Evolutionary conservation across 2,797 vertebrate species (phyloP).

Genomic region (Microhierax caerulescens): DNA sequence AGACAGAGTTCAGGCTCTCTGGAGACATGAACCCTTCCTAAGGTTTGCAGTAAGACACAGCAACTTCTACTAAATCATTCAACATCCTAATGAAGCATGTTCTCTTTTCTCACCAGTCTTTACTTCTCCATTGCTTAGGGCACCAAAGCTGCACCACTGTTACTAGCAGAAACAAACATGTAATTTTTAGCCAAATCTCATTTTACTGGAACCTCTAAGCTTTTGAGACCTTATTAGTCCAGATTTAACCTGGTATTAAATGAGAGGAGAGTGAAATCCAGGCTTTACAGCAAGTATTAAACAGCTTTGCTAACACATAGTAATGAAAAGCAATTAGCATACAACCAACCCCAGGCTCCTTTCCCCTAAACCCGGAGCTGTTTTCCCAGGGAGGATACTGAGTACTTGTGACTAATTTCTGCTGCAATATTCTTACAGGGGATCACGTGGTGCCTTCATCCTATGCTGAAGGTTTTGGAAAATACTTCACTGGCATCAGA

Average conservation of each 20-base stretch:
- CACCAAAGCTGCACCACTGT: background rate
- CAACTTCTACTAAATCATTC: background rate
- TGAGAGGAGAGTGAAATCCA: constrained; percentile 37
- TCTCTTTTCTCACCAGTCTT: background rate
- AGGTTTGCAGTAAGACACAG: background rate
- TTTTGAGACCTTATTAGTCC: constrained; percentile 44
- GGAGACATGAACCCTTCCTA: background rate
- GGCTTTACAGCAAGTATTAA: constrained; percentile 28
- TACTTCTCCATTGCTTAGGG: background rate
- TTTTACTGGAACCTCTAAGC: constrained; percentile 60
- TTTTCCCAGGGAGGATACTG: constrained; percentile 30
- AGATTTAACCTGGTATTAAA: constrained; percentile 47
- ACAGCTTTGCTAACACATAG: constrained; percentile 36
- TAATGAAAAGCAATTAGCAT: constrained; percentile 34
- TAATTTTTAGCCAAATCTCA: constrained; percentile 36
- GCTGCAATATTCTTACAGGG: background rate
- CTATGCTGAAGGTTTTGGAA: background rate
- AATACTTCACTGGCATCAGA: constrained; percentile 33
- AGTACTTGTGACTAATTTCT: constrained; percentile 21
- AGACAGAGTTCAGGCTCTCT: background rate
- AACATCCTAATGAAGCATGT: background rate
- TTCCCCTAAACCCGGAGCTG: background rate
- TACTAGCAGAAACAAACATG: background rate
- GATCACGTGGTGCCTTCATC: constrained; percentile 20
- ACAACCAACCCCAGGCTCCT: background rate